Evolutionary conservation across 2,797 vertebrate genomes (phyloP), one percentile per base, ranked within the genome.

Genomic region (Phrynocephalus guinanensis): DNA sequence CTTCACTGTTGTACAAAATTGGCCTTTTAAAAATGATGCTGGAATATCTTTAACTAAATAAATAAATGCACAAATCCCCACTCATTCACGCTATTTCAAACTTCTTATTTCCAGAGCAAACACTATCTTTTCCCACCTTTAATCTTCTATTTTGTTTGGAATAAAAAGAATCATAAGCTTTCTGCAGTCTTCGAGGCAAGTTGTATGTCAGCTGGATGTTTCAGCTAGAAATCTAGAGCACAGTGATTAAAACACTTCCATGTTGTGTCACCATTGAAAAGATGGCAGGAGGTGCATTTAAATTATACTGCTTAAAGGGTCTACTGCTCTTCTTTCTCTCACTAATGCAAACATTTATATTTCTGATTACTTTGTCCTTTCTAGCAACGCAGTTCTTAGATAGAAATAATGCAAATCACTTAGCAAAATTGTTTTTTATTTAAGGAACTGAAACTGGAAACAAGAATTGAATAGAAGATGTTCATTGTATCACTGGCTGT

Each of bases 371-470:
- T 86, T 87, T 89, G 84, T 87, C 88, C 91, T 93, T 52, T 93
- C 84, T 63, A 89, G 87, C 91, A 88, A 77, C 75, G 91, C 84
- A 84, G 30, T 90, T 94, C 82, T 26, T 1, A 44, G 92, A 83
- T 20, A 33, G 60, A 78, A 70, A 82, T 73, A 92, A 95, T 24
- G 48, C 82, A 94, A 95, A 89, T 94, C 90, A 91, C 90, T 93
- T 94, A 95, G 88, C 90, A 92, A 95, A 96, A 93, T 50, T 83
- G 91, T 86, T 91, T 93, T 95, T 85, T 90, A 86, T 72, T 89
- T 38, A 77, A 91, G 86, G 93, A 68, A 93, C 85, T 71, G 87
- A 70, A 91, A 84, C 91, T 81, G 89, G 87, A 94, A 94, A 93
- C 4, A 80, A 76, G 81, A 77, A 79, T 15, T 81, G 52, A 76